Evolutionary conservation across 2,888 invertebrate genomes (phyloP), one percentile per base, ranked within the genome.

Genomic region (Stenotaenia linearis): DNA sequence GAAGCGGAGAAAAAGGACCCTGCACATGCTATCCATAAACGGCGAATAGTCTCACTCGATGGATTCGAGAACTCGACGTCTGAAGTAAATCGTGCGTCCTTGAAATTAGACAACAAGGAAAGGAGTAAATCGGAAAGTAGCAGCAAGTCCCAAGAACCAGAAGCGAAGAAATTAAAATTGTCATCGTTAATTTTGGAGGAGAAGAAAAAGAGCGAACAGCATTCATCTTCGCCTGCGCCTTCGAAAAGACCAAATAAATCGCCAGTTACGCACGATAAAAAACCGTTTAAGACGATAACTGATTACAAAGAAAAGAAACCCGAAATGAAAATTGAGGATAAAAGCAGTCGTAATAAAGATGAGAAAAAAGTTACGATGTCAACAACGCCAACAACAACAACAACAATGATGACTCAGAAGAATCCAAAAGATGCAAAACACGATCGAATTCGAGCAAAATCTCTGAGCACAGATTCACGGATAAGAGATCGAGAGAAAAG

Each of bases 231-330:
- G 84, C 84, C 25, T 81, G 84, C 81, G 9, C 69, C 69, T 84
- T 84, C 83, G 85, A 83, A 84, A 84, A 84, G 80, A 83, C 81
- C 83, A 85, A 83, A 75, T 81, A 82, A 78, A 82, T 84, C 81
- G 84, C 84, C 85, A 82, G 86, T 86, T 81, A 86, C 86, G 82
- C 86, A 86, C 80, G 56, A 61, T 15, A 78, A 78, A 23, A 50
- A 78, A 23, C 61, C 79, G 75, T 79, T 75, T 0, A 76, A 75
- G 30, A 9, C 74, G 56, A 23, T 40, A 28, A n/a, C 77, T 4
- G 40, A 40, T n/a, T 78, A 75, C 61, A 69, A 69, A 28, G 69
- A 69, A 12, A 69, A 69, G 69, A 80, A 80, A 18, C n/a, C 79
- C 37, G 80, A 80, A 77, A 23, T 45, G 23, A 23, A 61, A 30